Evolutionary conservation across 2,113 vertebrate species (phyloP).

Genomic region (Hepsetus odoe): DNA sequence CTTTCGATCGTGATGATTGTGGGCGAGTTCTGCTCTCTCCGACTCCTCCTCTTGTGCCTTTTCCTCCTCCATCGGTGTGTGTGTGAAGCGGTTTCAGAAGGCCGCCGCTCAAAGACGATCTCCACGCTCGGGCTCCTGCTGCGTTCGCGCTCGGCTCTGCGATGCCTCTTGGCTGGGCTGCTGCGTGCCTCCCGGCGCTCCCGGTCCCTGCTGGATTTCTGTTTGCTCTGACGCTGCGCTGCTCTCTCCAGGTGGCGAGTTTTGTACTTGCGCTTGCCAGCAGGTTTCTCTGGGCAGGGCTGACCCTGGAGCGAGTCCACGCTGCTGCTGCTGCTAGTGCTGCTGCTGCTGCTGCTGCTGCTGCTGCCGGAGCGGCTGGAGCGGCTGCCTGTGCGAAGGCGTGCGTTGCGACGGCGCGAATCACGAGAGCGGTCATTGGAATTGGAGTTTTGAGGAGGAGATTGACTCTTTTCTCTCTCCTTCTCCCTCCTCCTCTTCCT

Average conservation of each 20-base stretch:
- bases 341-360: slow-evolving; percentile 1
- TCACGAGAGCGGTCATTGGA: background rate
- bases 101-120: slow-evolving; percentile 79
- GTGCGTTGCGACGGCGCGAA: background rate
- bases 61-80: slow-evolving; percentile 87
- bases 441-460: background rate
- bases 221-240: slow-evolving; percentile 16
- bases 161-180: slow-evolving; percentile 71
- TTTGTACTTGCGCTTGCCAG: slow-evolving; percentile 96
- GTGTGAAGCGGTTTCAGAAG: slow-evolving; percentile 47
- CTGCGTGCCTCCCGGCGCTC: slow-evolving; percentile 39
- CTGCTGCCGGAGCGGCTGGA: too few relatives aligned
- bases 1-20: slow-evolving; percentile 89
- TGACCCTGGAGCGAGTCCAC: background rate
- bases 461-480: slow-evolving; percentile 17
- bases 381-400: background rate
- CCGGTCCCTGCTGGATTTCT: slow-evolving; percentile 69
- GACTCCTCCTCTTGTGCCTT: slow-evolving; percentile 86
- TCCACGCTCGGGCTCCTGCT: slow-evolving; percentile 85
- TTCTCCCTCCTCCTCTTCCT: background rate
- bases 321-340: slow-evolving; percentile 28
- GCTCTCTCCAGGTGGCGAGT: slow-evolving; percentile 84
- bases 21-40: slow-evolving; percentile 66
- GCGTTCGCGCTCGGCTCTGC: slow-evolving; percentile 69
- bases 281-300: slow-evolving; percentile 82